A percentile compares a stretch with the other conserved stretches of the same genome.
phyloP scores from a whole-genome alignment of 2,797 vertebrate species.

The Urocyon cinereoargenteus region DNA sequence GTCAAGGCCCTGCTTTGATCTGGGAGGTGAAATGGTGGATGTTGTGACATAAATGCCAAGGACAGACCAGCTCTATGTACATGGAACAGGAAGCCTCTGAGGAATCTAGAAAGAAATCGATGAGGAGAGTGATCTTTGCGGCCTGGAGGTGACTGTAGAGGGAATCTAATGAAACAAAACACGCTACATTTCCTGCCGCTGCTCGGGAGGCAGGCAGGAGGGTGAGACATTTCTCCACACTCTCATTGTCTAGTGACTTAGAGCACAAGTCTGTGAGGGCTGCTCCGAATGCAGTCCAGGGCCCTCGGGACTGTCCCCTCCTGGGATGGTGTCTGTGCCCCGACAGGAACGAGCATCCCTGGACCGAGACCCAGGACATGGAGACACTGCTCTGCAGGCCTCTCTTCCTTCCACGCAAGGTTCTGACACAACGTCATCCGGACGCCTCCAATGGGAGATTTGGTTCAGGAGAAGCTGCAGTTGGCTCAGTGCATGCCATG shows the following conservation, averaged over 20 bases:
- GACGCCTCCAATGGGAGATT: accelerated
- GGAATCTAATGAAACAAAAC: neutral
- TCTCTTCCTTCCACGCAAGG: neutral
- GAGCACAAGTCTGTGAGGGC: neutral
- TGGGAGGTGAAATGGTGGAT: neutral
- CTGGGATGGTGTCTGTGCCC: neutral
- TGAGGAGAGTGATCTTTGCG: neutral
- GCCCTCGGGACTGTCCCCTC: neutral
- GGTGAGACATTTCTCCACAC: neutral
- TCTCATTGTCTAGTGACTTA: neutral
- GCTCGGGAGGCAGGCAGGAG: neutral
- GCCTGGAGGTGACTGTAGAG: neutral
- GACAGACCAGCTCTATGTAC: neutral
- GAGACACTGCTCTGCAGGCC: neutral
- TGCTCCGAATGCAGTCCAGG: neutral
- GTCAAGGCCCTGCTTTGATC: neutral
- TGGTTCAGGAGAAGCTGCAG: neutral
- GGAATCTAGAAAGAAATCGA: neutral
- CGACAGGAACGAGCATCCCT: neutral
- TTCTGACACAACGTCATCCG: accelerated
- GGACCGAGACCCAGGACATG: accelerated
- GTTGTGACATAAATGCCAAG: neutral
- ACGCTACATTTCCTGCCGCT: accelerated
- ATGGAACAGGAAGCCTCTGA: neutral
- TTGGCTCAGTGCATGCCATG: neutral